These are phyloP conservation scores for Hypsopygia costalis DNA, from an alignment of 2,888 invertebrate species.

Conservation along the genomic window DNA sequence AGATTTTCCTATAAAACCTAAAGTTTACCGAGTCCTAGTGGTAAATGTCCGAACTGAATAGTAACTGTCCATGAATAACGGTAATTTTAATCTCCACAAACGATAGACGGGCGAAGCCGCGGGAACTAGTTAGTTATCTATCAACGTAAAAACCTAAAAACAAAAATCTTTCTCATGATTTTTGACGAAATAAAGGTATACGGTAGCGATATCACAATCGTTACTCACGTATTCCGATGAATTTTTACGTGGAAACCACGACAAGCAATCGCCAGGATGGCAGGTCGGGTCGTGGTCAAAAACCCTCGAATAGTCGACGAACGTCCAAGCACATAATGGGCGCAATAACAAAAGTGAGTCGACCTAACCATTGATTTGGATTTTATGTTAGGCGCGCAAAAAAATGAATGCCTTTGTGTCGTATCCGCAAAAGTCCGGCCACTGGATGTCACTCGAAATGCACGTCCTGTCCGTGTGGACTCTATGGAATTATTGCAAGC, in stretches of 20 bases:
- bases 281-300: constrained; percentile 36
- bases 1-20: no score
- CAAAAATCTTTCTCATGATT: no score
- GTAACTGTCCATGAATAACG: no score
- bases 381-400: constrained; percentile 60
- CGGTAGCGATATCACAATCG: constrained; percentile 20
- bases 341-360: constrained; percentile 73
- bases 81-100: no score
- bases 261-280: constrained; percentile 33
- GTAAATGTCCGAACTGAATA: no score
- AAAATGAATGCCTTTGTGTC: constrained; percentile 65
- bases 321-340: constrained; percentile 57
- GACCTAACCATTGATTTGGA: constrained; percentile 76
- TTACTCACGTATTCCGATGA: constrained; percentile 38
- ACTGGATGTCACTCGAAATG: constrained; percentile 51
- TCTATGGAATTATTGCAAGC: constrained; percentile 56
- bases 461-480: constrained; percentile 45
- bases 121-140: no score
- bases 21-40: no score
- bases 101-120: no score
- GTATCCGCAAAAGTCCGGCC: constrained; percentile 60
- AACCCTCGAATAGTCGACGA: constrained; percentile 42
- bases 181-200: constrained; percentile 3
- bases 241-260: constrained; percentile 47
- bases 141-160: no score